A percentile compares a stretch with the other conserved stretches of the same genome.
phyloP scores from a whole-genome alignment of 2,888 invertebrate genomes.

The Sussaba pulchella region DNA sequence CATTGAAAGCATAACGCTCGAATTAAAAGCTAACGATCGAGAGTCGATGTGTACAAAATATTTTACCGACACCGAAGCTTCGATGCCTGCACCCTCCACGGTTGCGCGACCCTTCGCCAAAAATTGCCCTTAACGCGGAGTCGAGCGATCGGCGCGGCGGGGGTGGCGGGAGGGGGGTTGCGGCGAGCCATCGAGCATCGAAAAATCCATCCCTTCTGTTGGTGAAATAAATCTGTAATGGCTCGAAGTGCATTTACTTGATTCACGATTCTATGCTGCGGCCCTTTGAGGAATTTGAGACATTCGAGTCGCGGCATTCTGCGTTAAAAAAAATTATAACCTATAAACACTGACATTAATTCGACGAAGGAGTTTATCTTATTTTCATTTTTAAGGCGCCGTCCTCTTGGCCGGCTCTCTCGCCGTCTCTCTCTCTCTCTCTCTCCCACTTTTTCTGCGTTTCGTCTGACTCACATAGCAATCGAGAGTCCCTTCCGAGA shows the following conservation, averaged over 20 bases:
- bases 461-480: conserved; percentile 36
- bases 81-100: conserved; percentile 10
- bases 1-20: conserved; percentile 37
- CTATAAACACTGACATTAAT: conserved; percentile 78
- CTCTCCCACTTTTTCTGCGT: neutral
- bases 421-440: neutral
- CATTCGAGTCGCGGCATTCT: conserved; percentile 29
- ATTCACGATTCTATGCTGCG: neutral
- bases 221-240: conserved; percentile 34
- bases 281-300: neutral
- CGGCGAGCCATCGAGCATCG: conserved; percentile 17
- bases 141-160: neutral
- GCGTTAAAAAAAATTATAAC: conserved; percentile 76
- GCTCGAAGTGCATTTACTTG: conserved; percentile 33
- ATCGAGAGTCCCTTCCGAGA: conserved; percentile 76
- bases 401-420: conserved; percentile 59
- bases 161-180: no score
- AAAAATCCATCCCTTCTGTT: conserved; percentile 40
- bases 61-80: conserved; percentile 23
- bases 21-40: conserved; percentile 10
- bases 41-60: conserved; percentile 8
- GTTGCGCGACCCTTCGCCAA: conserved; percentile 24
- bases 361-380: conserved; percentile 80
- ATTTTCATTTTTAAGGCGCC: conserved; percentile 80
- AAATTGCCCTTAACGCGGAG: conserved; percentile 26